Base-by-base conservation (phyloP, 2,113 vertebrate species). In the Cnemophilus loriae region DNA sequence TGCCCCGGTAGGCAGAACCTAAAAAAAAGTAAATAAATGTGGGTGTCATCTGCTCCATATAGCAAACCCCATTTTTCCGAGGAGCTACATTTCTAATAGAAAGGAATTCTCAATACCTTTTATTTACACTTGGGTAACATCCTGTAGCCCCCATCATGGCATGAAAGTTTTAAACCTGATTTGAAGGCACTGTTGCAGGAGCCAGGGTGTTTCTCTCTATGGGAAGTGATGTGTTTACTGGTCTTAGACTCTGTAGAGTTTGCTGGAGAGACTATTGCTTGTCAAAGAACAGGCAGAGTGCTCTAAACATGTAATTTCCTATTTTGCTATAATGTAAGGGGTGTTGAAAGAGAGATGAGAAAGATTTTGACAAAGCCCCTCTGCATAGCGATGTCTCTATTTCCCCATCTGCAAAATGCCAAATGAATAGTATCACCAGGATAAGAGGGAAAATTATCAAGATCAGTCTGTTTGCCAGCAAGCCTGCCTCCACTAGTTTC, bases 391-490 rank as follows among this genome's bases (percentile, higher is more conserved):
- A 71, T 74, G 78, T 77, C 82, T 93, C 68, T 47, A 55, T 87
- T 81, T 87, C 47, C n/a, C 47, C 75, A 71, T 84, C 85, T 92
- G 88, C 71, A 95, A 94, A 92, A 84, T 44, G 18, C 64, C 56
- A 78, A 74, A 74, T 79, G 78, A 91, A 44, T 56, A 84, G 47
- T 32, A 74, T 41, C 32, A 71, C 37, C 28, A 90, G 10, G 56
- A 68, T 68, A 86, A 59, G 53, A 88, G 39, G 71, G 60, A 94
- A 95, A 95, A 93, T 88, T 63, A 70, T 68, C 52, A 84, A 93
- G 56, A 81, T 90, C 39, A 63, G 71, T 21, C 55, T 84, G 64
- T 78, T 84, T 90, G 24, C 71, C 70, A 77, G 60, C 14, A 75
- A 88, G 35, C 39, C 68, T 77, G 61, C 64, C 56, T 88, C 52